phyloP scores from a whole-genome alignment of 2,797 vertebrate species.

The Amblyraja radiata region DNA sequence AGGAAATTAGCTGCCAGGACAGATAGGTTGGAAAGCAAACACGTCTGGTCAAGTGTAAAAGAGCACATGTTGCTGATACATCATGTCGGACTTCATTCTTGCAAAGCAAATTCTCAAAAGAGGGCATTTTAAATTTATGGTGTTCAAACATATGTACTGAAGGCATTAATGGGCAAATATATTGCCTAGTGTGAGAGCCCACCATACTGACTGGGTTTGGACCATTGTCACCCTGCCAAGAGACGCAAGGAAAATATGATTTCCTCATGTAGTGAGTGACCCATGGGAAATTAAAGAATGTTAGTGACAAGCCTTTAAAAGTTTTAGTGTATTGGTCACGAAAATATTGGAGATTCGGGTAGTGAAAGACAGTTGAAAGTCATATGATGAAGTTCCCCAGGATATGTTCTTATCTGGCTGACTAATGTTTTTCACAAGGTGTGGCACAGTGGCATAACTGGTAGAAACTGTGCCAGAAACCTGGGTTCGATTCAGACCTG shows the following conservation, averaged over 20 bases:
- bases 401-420: background rate
- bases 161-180: background rate
- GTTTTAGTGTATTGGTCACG: background rate
- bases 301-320: background rate
- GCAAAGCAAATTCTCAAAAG: background rate
- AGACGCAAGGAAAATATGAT: background rate
- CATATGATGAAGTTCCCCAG: background rate
- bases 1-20: conserved; percentile 15
- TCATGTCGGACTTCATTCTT: background rate
- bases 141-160: background rate
- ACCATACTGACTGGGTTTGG: background rate
- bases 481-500: too few species aligned
- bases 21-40: conserved; percentile 5
- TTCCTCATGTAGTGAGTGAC: background rate
- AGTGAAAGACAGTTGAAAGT: background rate
- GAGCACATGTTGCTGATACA: background rate
- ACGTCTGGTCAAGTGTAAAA: conserved; percentile 18
- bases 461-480: too few species aligned
- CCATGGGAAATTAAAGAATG: too few species aligned
- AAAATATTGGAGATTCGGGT: background rate
- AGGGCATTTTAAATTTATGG: background rate
- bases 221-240: background rate
- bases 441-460: too few species aligned
- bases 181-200: background rate
- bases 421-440: too few species aligned